Evolutionary conservation across 2,113 vertebrate species (phyloP).

Genomic region (Mus musculus): GRCm39 chr5:129179501-129180000

Average conservation of each 20-base stretch:
- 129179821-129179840: neutral
- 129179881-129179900: too few relatives aligned
- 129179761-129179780: neutral
- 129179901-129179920: neutral
- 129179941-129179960: too few relatives aligned
- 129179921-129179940: neutral
- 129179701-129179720: neutral
- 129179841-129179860: neutral
- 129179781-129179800: neutral
- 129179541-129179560: too few relatives aligned
- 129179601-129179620: neutral
- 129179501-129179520: neutral
- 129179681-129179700: neutral
- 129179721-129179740: neutral
- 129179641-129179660: too few relatives aligned
- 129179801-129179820: neutral
- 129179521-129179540: neutral
- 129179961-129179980: too few relatives aligned
- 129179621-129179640: accelerated
- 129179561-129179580: too few relatives aligned
- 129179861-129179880: neutral
- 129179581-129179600: neutral
- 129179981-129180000: too few relatives aligned
- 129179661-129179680: accelerated
- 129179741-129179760: neutral